Evolutionary conservation across 2,113 vertebrate genomes (phyloP), one percentile per base, ranked within the genome.

Genomic region (Albula glossodonta): DNA sequence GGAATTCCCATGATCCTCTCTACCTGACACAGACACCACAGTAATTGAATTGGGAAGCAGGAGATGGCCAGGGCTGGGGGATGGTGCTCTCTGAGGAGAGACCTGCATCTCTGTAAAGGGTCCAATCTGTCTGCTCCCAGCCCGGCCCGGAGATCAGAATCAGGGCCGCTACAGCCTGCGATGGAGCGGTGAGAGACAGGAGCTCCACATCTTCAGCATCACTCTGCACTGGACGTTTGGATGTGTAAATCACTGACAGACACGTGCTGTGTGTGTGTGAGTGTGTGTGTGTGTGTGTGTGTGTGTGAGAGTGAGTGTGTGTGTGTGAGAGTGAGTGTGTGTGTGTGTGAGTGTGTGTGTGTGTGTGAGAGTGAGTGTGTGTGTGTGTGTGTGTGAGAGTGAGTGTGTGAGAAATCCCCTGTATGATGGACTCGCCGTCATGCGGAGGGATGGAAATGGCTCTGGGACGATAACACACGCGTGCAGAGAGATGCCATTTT

Each of bases 11-110:
- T 91, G 89, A 80, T 84, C 83, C 87, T 88, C 91, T 93, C 89
- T 88, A 87, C 86, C 89, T 92, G 91, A 90, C 91, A 90, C 88
- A 88, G 87, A 90, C 90, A 92, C 91, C 9, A 85, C 90, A 90
- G 88, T 91, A 88, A 87, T 85, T 83, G 89, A 88, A 89, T 89
- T 91, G 88, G 84, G 87, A 91, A 91, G 5, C 70, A 87, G 84
- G 89, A 89, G 91, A 88, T 85, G 89, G 89, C 89, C 90, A 90
- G 87, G 66, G 78, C 88, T 87, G 84, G 87, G 89, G 87, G 92
- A 82, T 74, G 22, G 22, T 22, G n/a, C 70, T 74, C 70, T 74
- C 70, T n/a, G 31, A 9, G n/a, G 70, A 74, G 70, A 19, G n/a
- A 22, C 9, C 70, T 74, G 70, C n/a, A 74, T 25, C 22, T 74